These are phyloP conservation scores for Aphidius gifuensis DNA, from an alignment of 1,140 invertebrate species.

Conservation along the genomic window DNA sequence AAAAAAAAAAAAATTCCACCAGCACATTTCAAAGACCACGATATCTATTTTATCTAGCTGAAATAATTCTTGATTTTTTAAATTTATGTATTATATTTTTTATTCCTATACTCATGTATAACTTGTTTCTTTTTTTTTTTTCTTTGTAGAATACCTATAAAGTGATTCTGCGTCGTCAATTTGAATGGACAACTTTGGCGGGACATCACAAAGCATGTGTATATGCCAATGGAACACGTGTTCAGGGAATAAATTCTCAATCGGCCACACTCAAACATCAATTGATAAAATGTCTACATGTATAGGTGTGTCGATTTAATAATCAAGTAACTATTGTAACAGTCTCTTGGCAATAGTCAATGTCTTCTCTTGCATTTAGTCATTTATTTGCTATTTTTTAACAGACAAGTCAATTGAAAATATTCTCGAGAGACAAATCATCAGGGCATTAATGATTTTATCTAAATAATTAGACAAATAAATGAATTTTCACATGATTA, in stretches of 20 bases:
- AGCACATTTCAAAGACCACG: neutral
- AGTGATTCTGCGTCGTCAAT: slow-evolving; percentile 11
- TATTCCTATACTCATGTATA: neutral
- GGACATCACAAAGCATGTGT: too few relatives aligned
- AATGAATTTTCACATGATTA: too few relatives aligned
- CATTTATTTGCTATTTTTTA: too few relatives aligned
- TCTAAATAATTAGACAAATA: too few relatives aligned
- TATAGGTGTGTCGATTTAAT: slow-evolving; percentile 17
- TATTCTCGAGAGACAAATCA: too few relatives aligned
- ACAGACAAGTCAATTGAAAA: too few relatives aligned
- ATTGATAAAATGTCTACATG: slow-evolving; percentile 1
- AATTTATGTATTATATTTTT: neutral
- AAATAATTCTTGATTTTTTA: neutral
- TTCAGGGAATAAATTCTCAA: slow-evolving; percentile 15
- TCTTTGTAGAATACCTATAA: neutral
- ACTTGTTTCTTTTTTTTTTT: neutral
- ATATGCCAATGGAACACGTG: slow-evolving; percentile 13
- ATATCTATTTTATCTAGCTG: too few relatives aligned
- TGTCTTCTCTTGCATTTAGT: too few relatives aligned
- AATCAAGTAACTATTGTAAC: slow-evolving; percentile 17
- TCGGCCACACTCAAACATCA: slow-evolving; percentile 17
- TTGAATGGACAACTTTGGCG: too few relatives aligned
- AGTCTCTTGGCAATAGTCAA: neutral
- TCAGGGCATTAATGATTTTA: too few relatives aligned
- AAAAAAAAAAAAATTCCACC: neutral